Evolutionary conservation across 2,113 vertebrate species (phyloP).

Genomic region (Bubo blakistoni): DNA sequence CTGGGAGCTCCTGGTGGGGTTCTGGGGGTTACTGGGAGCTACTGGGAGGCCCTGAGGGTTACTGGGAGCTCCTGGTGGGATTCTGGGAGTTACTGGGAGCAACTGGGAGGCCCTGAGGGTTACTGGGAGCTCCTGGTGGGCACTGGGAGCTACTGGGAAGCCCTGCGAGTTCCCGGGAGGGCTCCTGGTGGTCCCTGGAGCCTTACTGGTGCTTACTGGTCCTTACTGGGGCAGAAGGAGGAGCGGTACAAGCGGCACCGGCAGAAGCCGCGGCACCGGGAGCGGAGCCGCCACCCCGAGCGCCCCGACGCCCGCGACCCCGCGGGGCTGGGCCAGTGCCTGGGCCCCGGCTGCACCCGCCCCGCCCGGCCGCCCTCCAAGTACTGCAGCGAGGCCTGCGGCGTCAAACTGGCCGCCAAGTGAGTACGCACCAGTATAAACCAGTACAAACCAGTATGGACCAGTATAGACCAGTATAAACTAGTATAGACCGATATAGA

Average conservation of each 20-base stretch:
- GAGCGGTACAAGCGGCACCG: constrained; percentile 86
- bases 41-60: too few relatives aligned
- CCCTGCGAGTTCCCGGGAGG: too few relatives aligned
- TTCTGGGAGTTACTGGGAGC: not conserved
- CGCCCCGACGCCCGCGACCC: constrained; percentile 77
- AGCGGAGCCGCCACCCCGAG: constrained; percentile 82
- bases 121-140: not conserved
- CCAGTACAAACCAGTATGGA: fast-evolving
- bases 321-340: constrained; percentile 81
- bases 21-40: too few relatives aligned
- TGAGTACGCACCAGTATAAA: not conserved
- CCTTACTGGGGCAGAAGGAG: constrained; percentile 77
- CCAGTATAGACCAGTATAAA: too few relatives aligned
- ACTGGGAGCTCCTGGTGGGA: too few relatives aligned
- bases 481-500: too few relatives aligned
- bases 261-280: constrained; percentile 90
- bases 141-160: too few relatives aligned
- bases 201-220: not conserved
- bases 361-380: constrained; percentile 81
- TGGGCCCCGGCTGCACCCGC: constrained; percentile 87
- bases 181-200: too few relatives aligned
- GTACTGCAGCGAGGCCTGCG: constrained; percentile 94
- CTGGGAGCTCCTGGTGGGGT: too few relatives aligned
- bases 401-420: constrained; percentile 94
- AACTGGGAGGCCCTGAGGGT: not conserved